These are phyloP conservation scores for Eclectus roratus DNA, from an alignment of 2,113 vertebrate genomes.

Conservation along the genomic window DNA sequence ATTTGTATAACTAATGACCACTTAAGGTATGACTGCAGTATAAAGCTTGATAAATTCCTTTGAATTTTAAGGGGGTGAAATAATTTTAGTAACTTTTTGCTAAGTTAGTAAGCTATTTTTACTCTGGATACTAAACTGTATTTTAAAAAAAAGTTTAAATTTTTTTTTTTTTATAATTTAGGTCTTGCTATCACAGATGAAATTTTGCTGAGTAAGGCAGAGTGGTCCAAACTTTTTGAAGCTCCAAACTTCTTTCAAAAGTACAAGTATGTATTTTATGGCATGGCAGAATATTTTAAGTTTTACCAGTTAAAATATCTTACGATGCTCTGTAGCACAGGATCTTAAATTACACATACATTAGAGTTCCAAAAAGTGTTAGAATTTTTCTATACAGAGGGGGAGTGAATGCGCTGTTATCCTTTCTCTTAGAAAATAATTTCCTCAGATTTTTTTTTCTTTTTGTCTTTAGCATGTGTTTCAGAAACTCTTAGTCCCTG, in stretches of 20 bases:
- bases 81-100: background rate
- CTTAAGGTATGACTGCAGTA: background rate
- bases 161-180: slow-evolving; percentile 75
- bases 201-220: slow-evolving; percentile 89
- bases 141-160: slow-evolving; percentile 55
- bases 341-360: background rate
- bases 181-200: slow-evolving; percentile 90
- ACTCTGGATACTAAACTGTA: background rate
- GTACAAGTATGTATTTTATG: slow-evolving; percentile 95
- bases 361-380: background rate
- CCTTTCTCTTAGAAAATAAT: background rate
- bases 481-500: background rate
- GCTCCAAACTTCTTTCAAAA: slow-evolving; percentile 93
- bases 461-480: background rate
- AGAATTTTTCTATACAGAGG: background rate
- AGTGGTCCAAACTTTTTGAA: slow-evolving; percentile 95
- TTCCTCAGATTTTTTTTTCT: background rate
- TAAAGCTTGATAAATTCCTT: background rate
- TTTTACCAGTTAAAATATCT: slow-evolving; percentile 51
- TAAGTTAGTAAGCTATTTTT: background rate
- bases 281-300: slow-evolving; percentile 77
- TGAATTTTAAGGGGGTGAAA: background rate
- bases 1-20: background rate
- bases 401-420: background rate
- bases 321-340: background rate